Percentiles rank a stretch among this genome's conserved stretches.
Evolutionary conservation across 2,888 invertebrate genomes (phyloP).

Genomic region (Melangyna quadrimaculata): DNA sequence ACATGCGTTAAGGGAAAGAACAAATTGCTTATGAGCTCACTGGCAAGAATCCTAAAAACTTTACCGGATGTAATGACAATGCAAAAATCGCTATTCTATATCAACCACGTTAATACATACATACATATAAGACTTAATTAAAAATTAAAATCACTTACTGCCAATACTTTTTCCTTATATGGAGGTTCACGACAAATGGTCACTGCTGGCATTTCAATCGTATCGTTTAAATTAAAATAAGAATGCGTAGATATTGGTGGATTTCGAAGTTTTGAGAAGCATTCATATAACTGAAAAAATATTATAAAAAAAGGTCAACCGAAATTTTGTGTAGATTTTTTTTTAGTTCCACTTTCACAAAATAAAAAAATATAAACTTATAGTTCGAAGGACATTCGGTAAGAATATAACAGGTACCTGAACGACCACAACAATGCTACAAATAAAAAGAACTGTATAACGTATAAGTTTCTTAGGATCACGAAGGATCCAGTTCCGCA

Average conservation of each 20-base stretch:
- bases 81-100: too few species aligned
- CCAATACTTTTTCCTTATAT: constrained; percentile 83
- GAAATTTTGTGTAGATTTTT: not conserved
- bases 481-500: constrained; percentile 77
- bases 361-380: not conserved
- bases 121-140: too few species aligned
- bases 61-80: too few species aligned
- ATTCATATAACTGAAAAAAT: constrained; percentile 83
- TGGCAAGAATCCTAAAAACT: too few species aligned
- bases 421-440: constrained; percentile 83
- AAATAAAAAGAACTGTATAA: constrained; percentile 83
- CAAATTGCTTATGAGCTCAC: too few species aligned
- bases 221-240: constrained; percentile 85
- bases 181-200: constrained; percentile 87
- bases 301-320: not conserved
- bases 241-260: constrained; percentile 87
- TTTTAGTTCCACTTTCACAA: not conserved
- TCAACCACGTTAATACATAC: too few species aligned
- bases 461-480: constrained; percentile 83
- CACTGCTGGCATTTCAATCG: constrained; percentile 86
- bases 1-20: too few species aligned
- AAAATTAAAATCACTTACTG: constrained; percentile 80
- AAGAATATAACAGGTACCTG: constrained; percentile 81
- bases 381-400: not conserved
- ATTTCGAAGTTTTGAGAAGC: constrained; percentile 83